A percentile compares a stretch with the other conserved stretches of the same genome.
Evolutionary conservation across 2,113 vertebrate species (phyloP).

Genomic region (Scolopax mira): DNA sequence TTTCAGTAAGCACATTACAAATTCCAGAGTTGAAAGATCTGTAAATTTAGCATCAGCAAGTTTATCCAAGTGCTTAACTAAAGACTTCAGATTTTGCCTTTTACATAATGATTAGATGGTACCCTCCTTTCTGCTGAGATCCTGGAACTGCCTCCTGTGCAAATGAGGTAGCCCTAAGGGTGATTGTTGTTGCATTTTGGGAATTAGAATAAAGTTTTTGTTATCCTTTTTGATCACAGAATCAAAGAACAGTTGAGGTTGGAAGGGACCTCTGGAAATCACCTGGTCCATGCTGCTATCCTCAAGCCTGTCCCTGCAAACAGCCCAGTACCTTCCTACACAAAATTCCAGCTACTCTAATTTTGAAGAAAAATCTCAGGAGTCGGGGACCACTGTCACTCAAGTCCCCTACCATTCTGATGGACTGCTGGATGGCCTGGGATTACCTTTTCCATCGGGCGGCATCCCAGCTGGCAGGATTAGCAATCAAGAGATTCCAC

Average conservation of each 20-base stretch:
- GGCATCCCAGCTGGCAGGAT: neutral
- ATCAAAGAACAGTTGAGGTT: neutral
- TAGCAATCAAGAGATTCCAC: neutral
- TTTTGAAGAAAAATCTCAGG: neutral
- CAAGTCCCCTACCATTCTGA: neutral
- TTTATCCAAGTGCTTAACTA: neutral
- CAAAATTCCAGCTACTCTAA: neutral
- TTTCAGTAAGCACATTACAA: neutral
- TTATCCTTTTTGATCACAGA: neutral
- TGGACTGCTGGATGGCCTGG: neutral
- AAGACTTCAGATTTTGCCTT: neutral
- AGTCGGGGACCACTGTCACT: neutral
- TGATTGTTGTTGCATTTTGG: accelerated
- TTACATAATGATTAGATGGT: neutral
- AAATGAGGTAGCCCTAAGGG: neutral
- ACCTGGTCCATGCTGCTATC: neutral
- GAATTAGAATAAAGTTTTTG: neutral
- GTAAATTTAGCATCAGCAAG: neutral
- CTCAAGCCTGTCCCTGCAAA: neutral
- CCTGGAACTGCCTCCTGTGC: neutral
- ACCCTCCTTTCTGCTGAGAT: neutral
- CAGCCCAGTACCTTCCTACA: neutral
- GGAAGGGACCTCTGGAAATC: neutral
- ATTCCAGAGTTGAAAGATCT: neutral
- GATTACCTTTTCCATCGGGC: neutral